phyloP scores from a whole-genome alignment of 1,140 invertebrate genomes.

The Aphelenchoides avenae region DNA sequence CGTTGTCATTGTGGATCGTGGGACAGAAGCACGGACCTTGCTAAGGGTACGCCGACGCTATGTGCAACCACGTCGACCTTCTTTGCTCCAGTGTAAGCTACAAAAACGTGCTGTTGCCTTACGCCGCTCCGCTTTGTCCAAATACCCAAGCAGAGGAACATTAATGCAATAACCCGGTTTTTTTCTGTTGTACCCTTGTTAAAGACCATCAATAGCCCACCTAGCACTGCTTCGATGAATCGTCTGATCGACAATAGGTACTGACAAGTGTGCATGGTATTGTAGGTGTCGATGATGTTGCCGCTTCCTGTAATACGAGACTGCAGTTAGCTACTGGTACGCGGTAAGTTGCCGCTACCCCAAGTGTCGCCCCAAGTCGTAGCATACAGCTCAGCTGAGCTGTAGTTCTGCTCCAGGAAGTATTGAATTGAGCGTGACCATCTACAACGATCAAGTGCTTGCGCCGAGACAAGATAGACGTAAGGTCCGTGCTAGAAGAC shows the following conservation, averaged over 20 bases:
- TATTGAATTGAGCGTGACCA: constrained; percentile 57
- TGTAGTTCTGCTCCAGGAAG: constrained; percentile 57
- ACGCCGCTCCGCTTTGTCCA: too few species aligned
- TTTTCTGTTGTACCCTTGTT: too few species aligned
- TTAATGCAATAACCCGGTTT: too few species aligned
- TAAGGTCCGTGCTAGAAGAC: too few species aligned
- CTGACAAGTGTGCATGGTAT: constrained; percentile 53
- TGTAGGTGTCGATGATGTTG: constrained; percentile 17
- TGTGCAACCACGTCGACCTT: constrained; percentile 58
- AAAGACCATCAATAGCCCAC: too few species aligned
- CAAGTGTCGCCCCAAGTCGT: constrained; percentile 60
- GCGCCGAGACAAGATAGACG: not conserved
- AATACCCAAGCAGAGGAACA: too few species aligned
- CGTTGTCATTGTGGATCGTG: constrained; percentile 1
- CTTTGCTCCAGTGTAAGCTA: constrained; percentile 50
- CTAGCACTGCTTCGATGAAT: constrained; percentile 6
- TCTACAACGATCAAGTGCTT: constrained; percentile 13
- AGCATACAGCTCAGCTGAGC: constrained; percentile 52
- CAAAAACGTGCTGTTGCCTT: too few species aligned
- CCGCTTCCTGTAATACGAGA: not conserved
- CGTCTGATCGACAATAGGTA: constrained; percentile 52
- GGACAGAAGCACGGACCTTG: constrained; percentile 32
- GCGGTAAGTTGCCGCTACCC: constrained; percentile 48
- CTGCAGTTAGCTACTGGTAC: not conserved
- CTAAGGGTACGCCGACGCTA: constrained; percentile 43